Evolutionary conservation across 2,113 vertebrate genomes (phyloP).

Genomic region (Patagioenas fasciata): DNA sequence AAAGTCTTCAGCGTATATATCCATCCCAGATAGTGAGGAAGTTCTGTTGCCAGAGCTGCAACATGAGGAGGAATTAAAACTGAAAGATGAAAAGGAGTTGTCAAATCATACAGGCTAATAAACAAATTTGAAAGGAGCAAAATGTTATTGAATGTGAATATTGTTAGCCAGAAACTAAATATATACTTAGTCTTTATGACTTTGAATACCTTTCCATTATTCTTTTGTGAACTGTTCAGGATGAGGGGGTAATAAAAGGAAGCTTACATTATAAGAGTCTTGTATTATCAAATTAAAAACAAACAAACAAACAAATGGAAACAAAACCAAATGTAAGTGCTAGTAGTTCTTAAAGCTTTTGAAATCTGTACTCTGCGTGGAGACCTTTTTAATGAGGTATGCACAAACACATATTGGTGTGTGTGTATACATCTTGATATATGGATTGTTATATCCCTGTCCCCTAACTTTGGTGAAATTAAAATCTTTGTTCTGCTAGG

Average conservation of each 20-base stretch:
- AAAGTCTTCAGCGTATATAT: neutral
- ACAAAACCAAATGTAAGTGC: neutral
- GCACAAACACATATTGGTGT: rapidly evolving
- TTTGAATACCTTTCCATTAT: neutral
- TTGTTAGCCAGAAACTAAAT: neutral
- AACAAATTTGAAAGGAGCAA: neutral
- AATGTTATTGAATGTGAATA: neutral
- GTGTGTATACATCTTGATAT: neutral
- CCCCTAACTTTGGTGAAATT: neutral
- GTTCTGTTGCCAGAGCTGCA: neutral
- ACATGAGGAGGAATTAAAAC: neutral
- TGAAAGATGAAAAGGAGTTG: neutral
- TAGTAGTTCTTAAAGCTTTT: neutral
- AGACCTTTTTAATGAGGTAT: neutral
- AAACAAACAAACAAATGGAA: neutral
- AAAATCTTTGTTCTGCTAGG: neutral
- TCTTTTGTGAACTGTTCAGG: neutral
- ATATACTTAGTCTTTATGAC: neutral
- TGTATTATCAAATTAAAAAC: neutral
- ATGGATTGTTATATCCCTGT: neutral
- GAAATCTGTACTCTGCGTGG: neutral
- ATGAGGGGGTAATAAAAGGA: neutral
- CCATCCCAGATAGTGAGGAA: neutral
- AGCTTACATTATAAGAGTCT: neutral
- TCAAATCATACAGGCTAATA: neutral